Base-by-base conservation (phyloP, 2,113 vertebrate species). In the Oryzias curvinotus region DNA sequence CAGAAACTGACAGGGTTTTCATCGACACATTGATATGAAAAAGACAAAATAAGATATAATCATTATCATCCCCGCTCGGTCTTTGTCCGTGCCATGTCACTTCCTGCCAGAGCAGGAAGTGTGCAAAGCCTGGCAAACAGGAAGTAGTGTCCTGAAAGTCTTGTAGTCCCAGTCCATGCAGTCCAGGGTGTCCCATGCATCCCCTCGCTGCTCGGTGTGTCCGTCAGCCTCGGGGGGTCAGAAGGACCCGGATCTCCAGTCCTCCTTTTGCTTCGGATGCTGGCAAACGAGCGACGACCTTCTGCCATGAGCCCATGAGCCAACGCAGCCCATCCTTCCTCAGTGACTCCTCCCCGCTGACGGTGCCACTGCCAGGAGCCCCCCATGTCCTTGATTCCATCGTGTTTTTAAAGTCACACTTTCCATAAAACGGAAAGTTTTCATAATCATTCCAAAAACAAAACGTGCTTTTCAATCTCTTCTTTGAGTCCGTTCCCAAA, bases 351-450 rank as follows among this genome's bases (percentile, higher is more conserved):
- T 89, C 87, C 90, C 89, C 86, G 85, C 87, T 90, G 83, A 84
- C 87, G 82, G 85, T 85, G 89, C 89, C 87, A 85, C 88, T 90
- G 89, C 81, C 87, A 85, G 88, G 85, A 87, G 86, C 86, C 86
- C 87, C 84, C 84, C 83, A 82, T 73, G 85, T 86, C 87, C 84
- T 85, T 78, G 74, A 87, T 78, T 86, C 80, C 30, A 36, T 79
- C 71, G 77, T 72, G 74, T 77, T 76, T 84, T 82, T 52, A 85
- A 83, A 92, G 90, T 93, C 91, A 84, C 85, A 87, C 91, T 91
- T 93, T 93, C 92, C 92, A 89, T 93, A 93, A 93, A 93, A 93
- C 91, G 90, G 92, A 92, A 93, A 93, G 92, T 85, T 87, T 36
- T 88, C 91, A 89, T 90, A 86, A 88, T 89, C 83, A 90, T 91